A percentile compares a stretch with the other conserved stretches of the same genome.
Conservation (phyloP, 2,113 vertebrate genomes). For the Takifugu flavidus region DNA sequence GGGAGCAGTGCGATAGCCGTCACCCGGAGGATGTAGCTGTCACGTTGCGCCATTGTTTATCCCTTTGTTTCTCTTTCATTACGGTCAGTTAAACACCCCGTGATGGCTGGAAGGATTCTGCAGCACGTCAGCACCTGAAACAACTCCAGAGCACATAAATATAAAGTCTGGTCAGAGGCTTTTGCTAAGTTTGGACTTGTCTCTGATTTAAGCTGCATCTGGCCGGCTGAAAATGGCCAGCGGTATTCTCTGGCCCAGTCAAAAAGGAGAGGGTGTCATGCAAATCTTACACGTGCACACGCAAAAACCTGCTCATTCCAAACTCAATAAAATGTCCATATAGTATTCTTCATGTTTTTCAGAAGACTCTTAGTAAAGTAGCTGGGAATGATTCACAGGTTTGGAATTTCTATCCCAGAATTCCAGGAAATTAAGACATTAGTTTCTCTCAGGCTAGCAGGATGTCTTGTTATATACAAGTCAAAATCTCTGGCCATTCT, state of each 20-base stretch:
- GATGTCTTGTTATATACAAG: constrained; percentile 33
- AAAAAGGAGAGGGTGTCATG: no score
- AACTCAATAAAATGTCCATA: constrained; percentile 78
- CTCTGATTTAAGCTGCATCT: constrained; percentile 25
- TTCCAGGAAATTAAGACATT: constrained; percentile 39
- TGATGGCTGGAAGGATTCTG: constrained; percentile 47
- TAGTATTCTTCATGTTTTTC: constrained; percentile 62
- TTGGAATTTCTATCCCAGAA: constrained; percentile 60
- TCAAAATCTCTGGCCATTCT: constrained; percentile 38
- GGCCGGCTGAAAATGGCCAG: constrained; percentile 18
- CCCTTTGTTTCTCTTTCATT: constrained; percentile 63
- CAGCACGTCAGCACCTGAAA: constrained; percentile 45
- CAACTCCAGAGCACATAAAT: constrained; percentile 66
- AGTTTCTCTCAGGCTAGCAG: constrained; percentile 53
- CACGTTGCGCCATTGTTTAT: constrained; percentile 60
- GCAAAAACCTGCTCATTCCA: constrained; percentile 66
- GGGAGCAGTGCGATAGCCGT: constrained; percentile 48
- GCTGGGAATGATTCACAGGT: constrained; percentile 57
- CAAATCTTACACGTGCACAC: neutral
- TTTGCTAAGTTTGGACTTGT: constrained; percentile 26
- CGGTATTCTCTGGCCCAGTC: constrained; percentile 41
- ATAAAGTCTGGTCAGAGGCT: constrained; percentile 28
- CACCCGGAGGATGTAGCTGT: constrained; percentile 39
- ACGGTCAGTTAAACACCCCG: constrained; percentile 65
- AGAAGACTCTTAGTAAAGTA: constrained; percentile 39